Evolutionary conservation across 2,113 vertebrate species (phyloP).

Genomic region (Melanostigma gelatinosum): DNA sequence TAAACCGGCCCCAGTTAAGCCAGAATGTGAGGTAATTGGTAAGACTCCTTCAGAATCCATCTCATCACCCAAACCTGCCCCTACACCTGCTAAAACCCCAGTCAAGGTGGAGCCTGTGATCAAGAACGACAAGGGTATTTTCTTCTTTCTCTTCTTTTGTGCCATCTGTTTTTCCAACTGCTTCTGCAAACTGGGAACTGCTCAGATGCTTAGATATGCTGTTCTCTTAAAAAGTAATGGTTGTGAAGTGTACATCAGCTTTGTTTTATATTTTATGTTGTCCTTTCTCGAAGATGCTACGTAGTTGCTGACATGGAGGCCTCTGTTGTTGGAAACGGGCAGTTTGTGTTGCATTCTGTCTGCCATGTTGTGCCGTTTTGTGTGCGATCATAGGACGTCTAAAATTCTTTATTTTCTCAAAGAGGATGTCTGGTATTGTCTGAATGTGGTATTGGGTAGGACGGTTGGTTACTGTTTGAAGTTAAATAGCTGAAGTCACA

Average conservation of each 20-base stretch:
- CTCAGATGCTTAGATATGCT: background rate
- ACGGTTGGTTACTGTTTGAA: background rate
- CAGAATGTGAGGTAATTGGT: slow-evolving; percentile 57
- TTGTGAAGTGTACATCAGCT: background rate
- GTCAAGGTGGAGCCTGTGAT: slow-evolving; percentile 86
- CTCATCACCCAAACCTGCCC: slow-evolving; percentile 68
- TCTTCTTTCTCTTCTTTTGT: slow-evolving; percentile 65
- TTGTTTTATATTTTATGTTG: background rate
- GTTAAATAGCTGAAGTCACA: background rate
- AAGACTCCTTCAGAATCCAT: slow-evolving; percentile 49
- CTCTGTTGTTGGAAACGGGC: background rate
- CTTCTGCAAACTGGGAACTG: slow-evolving; percentile 9
- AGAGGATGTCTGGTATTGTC: background rate
- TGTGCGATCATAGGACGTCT: background rate
- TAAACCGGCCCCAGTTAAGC: slow-evolving; percentile 66
- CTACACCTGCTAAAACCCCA: slow-evolving; percentile 78
- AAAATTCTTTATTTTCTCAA: background rate
- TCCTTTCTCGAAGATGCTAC: background rate
- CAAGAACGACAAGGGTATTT: slow-evolving; percentile 97
- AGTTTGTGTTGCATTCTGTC: background rate
- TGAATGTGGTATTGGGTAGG: background rate
- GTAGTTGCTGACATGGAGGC: background rate
- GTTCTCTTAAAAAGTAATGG: slow-evolving; percentile 1
- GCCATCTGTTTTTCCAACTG: slow-evolving; percentile 30
- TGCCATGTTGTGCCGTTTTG: background rate